Evolutionary conservation across 2,888 invertebrate species (phyloP).

Genomic region (Tenthredo scrophulariae): DNA sequence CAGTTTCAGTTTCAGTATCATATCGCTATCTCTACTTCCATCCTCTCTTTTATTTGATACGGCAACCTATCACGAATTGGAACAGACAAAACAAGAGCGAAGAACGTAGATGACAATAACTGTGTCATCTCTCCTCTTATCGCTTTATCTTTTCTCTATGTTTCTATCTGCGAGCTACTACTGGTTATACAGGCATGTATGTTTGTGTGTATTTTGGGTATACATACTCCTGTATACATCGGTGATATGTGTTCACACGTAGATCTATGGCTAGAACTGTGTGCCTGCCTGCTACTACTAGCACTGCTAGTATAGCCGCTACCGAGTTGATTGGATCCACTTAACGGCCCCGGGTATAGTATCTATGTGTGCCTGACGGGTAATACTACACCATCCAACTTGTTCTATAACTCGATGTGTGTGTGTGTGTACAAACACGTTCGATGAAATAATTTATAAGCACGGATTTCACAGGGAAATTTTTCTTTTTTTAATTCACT

Average conservation of each 20-base stretch:
- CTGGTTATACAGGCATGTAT: neutral
- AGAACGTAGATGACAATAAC: constrained; percentile 71
- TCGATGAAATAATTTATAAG: neutral
- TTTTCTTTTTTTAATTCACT: too few relatives aligned
- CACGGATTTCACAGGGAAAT: too few relatives aligned
- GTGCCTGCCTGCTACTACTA: neutral
- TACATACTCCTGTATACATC: neutral
- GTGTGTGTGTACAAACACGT: neutral
- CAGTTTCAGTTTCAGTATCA: neutral
- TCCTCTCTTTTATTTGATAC: neutral
- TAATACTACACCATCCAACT: too few relatives aligned
- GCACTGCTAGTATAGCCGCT: constrained; percentile 62
- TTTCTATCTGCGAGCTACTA: neutral
- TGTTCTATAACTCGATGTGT: too few relatives aligned
- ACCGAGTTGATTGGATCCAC: constrained; percentile 78
- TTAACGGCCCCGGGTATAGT: constrained; percentile 74
- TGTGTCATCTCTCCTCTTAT: constrained; percentile 68
- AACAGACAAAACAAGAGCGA: constrained; percentile 47
- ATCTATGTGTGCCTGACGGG: neutral
- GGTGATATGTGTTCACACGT: neutral
- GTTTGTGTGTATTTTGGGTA: neutral
- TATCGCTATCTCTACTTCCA: neutral
- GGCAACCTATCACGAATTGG: neutral
- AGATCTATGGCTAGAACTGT: neutral
- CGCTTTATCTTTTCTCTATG: neutral